Conservation (phyloP, 2,797 vertebrate species). For the Myotis pilosus region DNA sequence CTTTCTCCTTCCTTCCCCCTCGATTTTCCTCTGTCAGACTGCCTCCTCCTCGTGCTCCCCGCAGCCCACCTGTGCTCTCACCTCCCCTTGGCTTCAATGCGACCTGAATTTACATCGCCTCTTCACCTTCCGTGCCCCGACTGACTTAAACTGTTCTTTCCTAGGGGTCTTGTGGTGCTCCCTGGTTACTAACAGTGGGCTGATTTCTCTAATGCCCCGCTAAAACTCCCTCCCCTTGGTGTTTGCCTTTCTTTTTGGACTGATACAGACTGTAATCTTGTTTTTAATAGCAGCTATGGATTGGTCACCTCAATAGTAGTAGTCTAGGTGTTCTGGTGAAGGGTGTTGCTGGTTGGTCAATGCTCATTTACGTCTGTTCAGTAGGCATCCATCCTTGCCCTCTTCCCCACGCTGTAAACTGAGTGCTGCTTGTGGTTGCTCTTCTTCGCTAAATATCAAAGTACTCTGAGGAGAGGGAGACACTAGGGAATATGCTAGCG, state of each 20-base stretch:
- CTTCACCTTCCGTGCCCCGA: conserved; percentile 24
- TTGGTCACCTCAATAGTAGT: conserved; percentile 46
- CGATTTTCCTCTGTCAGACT: conserved; percentile 63
- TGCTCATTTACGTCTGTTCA: not conserved
- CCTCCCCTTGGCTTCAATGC: conserved; percentile 35
- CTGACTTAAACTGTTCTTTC: not conserved
- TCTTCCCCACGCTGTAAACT: not conserved
- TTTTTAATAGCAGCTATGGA: conserved; percentile 55
- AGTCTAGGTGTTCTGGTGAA: conserved; percentile 34
- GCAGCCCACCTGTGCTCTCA: conserved; percentile 56
- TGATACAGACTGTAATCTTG: conserved; percentile 50
- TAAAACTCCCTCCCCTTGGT: conserved; percentile 8
- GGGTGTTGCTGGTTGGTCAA: conserved; percentile 1
- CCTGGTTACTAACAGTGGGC: not conserved
- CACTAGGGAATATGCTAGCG: not conserved
- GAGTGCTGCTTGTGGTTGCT: not conserved
- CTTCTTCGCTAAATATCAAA: not conserved
- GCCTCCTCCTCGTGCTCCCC: conserved; percentile 63
- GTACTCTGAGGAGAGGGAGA: not conserved
- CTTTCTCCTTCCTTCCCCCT: conserved; percentile 59
- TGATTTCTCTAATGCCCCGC: not conserved
- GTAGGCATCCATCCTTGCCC: not conserved
- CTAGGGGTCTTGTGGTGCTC: not conserved
- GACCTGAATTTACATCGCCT: conserved; percentile 66
- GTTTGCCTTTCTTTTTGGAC: conserved; percentile 56